Evolutionary conservation across 2,888 invertebrate genomes (phyloP), one percentile per base, ranked within the genome.

Genomic region (Allolobophora icterica): DNA sequence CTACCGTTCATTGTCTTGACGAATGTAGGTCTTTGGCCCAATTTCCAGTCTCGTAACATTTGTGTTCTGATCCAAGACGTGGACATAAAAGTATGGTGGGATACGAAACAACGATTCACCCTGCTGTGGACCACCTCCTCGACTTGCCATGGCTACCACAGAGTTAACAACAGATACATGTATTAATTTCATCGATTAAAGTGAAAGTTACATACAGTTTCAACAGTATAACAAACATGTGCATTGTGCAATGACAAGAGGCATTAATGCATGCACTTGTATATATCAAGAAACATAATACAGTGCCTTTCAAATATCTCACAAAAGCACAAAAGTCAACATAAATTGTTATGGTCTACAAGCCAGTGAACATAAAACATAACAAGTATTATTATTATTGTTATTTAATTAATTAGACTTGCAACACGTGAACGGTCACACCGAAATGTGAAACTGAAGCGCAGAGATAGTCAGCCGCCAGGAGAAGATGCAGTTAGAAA

Each of bases 1-100:
- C 42, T 92, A 96, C 96, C 95, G 94, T 93, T 96, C 96, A 95
- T 96, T 96, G 93, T 96, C 96, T 93, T 96, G 96, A 89, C 96
- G 93, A 92, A 96, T 95, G 94, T 94, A 96, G 34, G 96, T 96
- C 93, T 95, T 94, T 35, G 96, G 96, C 58, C 96, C 96, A 91
- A 95, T 94, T 93, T 96, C 96, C 38, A 96, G 94, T 89, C 95
- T 93, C 11, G 96, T 96, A 38, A 96, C 95, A 94, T 96, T 96
- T 52, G 95, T 94, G 92, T 96, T 96, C 93, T 96, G 95, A 93
- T 96, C 96, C 40, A 96, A 93, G 33, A 96, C 96, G 94, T 96
- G 96, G 91, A 96, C 94, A 93, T 95, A 96, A 92, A 94, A 95
- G 93, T 95, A 95, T 0, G 96, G 96, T 21, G 96, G 95, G 89